These are phyloP conservation scores for Lasioglossum zephyrum DNA, from an alignment of 2,888 invertebrate genomes.

Conservation along the genomic window DNA sequence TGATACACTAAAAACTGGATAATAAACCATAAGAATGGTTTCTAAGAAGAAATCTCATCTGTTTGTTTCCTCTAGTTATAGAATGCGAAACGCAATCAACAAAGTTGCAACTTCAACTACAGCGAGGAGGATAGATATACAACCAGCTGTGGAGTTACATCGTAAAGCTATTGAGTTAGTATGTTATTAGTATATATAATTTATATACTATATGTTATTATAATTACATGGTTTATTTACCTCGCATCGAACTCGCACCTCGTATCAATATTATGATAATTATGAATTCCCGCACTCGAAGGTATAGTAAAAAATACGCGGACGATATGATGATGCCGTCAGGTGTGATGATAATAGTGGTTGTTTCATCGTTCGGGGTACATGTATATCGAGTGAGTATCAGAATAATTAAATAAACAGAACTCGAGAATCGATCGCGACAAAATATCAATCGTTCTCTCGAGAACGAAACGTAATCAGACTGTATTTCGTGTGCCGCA, in stretches of 20 bases:
- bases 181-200: background rate
- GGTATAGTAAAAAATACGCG: background rate
- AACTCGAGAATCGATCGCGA: background rate
- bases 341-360: background rate
- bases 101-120: background rate
- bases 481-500: background rate
- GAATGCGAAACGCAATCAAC: slow-evolving; percentile 12
- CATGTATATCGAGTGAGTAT: slow-evolving; percentile 17
- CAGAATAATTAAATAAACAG: background rate
- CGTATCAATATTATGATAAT: background rate
- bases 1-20: background rate
- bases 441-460: background rate
- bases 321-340: background rate
- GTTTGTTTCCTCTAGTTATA: background rate
- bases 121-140: background rate
- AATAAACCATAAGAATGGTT: background rate
- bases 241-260: background rate
- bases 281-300: background rate
- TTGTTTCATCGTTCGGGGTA: background rate
- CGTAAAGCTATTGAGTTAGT: slow-evolving; percentile 17
- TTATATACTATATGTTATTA: background rate
- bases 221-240: background rate
- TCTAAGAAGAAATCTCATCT: background rate
- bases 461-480: background rate
- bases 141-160: slow-evolving; percentile 3